These are phyloP conservation scores for Scaptodrosophila lebanonensis DNA, from an alignment of 1,140 invertebrate genomes.

Conservation along the genomic window DNA sequence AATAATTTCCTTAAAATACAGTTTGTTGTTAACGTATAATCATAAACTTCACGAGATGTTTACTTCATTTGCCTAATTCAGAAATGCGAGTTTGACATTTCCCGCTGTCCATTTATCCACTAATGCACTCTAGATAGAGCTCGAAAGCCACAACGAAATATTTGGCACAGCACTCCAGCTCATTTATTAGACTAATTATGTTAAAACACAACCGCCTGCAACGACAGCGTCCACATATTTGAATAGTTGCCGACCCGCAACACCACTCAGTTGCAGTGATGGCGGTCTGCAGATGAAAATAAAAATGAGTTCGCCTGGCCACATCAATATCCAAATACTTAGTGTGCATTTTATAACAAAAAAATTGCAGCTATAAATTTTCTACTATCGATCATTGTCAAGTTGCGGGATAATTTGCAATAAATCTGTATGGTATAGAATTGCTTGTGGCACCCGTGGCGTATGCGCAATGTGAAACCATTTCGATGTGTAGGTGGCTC, in stretches of 20 bases:
- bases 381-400: conserved; percentile 69
- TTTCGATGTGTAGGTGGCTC: background rate
- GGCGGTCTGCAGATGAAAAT: background rate
- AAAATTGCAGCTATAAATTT: conserved; percentile 54
- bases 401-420: conserved; percentile 62
- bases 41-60: too few relatives aligned
- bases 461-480: conserved; percentile 9
- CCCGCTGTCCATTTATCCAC: conserved; percentile 39
- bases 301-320: too few relatives aligned
- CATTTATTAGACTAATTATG: conserved; percentile 64
- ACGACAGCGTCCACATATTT: conserved; percentile 28
- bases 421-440: conserved; percentile 63
- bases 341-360: conserved; percentile 35
- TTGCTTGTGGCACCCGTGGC: conserved; percentile 14
- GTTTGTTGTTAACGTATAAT: too few relatives aligned
- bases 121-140: conserved; percentile 27
- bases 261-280: too few relatives aligned
- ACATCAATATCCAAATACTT: too few relatives aligned
- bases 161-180: too few relatives aligned
- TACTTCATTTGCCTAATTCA: background rate
- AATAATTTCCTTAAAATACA: too few relatives aligned
- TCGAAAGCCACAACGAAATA: conserved; percentile 8
- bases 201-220: conserved; percentile 33
- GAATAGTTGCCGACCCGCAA: conserved; percentile 2
- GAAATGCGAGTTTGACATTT: conserved; percentile 12